Percentiles rank a stretch among this genome's conserved stretches.
Evolutionary conservation across 1,140 invertebrate species (phyloP).

Genomic region (Temnothorax nylanderi): DNA sequence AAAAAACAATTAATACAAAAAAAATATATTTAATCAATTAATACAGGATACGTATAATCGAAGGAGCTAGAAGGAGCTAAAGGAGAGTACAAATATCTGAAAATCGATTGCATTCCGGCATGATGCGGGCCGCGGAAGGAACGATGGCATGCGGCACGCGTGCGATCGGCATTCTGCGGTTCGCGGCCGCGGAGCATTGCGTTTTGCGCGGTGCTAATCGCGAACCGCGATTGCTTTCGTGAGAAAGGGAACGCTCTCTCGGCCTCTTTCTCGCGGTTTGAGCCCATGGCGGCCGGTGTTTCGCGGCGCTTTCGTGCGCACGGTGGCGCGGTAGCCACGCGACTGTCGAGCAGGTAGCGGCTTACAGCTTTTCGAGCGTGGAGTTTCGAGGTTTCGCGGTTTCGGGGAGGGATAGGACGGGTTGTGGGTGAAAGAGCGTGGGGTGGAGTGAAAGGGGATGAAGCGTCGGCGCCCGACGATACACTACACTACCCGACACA

Average conservation of each 20-base stretch:
- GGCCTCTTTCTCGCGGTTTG: background rate
- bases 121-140: background rate
- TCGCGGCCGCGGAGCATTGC: background rate
- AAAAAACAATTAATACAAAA: background rate
- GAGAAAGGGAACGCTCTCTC: background rate
- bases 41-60: background rate
- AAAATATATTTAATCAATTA: background rate
- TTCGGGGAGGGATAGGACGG: constrained; percentile 71
- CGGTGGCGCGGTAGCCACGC: constrained; percentile 81
- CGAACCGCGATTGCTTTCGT: background rate
- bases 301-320: constrained; percentile 76
- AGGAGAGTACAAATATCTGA: background rate
- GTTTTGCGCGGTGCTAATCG: constrained; percentile 20
- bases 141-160: background rate
- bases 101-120: background rate
- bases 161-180: constrained; percentile 30
- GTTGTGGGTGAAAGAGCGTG: constrained; percentile 54
- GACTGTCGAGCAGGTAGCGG: constrained; percentile 81
- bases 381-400: constrained; percentile 80
- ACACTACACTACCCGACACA: constrained; percentile 77
- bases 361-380: constrained; percentile 76
- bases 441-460: constrained; percentile 68
- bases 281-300: constrained; percentile 10
- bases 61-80: background rate
- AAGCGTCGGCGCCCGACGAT: constrained; percentile 83